Base-by-base conservation (phyloP, 2,113 vertebrate species). In the Phaethon lepturus region DNA sequence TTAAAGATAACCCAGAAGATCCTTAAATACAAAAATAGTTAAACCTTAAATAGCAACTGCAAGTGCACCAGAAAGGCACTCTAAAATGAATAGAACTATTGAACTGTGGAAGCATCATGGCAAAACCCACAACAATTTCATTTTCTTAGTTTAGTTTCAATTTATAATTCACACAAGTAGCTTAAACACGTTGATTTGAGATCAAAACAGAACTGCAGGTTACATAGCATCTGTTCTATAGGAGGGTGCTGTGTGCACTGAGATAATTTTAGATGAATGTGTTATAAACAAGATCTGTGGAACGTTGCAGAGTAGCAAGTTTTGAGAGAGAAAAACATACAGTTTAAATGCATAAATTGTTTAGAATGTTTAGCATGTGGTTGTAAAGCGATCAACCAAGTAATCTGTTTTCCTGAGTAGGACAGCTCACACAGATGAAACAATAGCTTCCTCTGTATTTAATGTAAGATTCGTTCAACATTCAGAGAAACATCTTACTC, bases 231-330 rank as follows among this genome's bases (percentile, higher is more conserved):
- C 98, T 98, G 98, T 98, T 98, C 98, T 95, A 98, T 98, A 97
- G 98, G 98, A 97, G 98, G 95, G 96, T 96, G 98, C 98, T 97
- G 98, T 95, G 95, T 95, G 98, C 98, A 97, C 97, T 93, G 98
- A 98, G 98, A 98, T 98, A 98, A 98, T 98, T 98, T 98, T 98
- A 98, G 98, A 98, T 78, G 89, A 98, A 98, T 90, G 98, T 98
- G 98, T 98, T 98, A 98, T 98, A 98, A 98, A 98, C 98, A 98
- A 98, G 98, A 98, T 98, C 98, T 98, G 98, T 97, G 97, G 98
- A 97, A 96, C 97, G 55, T 93, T 97, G 91, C 97, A 91, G 96
- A 96, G 97, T 93, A 97, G 97, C 95, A 98, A 98, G 97, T 98
- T 98, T 98, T 87, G 95, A 92, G 94, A 67, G 78, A 81, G 75